Evolutionary conservation across 2,113 vertebrate species (phyloP).

Genomic region (Vireo altiloquus): DNA sequence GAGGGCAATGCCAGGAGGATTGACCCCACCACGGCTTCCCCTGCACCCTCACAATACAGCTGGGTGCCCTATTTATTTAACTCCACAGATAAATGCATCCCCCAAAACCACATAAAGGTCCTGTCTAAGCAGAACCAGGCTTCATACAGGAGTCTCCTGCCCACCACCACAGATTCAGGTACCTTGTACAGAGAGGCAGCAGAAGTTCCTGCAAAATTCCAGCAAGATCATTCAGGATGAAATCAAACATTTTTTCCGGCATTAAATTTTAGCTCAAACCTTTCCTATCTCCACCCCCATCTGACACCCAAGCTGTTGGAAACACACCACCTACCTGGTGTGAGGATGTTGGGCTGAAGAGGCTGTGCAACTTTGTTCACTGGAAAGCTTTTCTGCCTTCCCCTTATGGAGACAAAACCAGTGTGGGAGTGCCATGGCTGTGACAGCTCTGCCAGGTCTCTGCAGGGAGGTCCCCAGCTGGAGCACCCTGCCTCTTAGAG

Average conservation of each 20-base stretch:
- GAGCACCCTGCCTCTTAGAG: neutral
- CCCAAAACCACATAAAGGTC: neutral
- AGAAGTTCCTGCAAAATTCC: neutral
- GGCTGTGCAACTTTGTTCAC: fast-evolving
- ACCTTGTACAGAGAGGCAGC: neutral
- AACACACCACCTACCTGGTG: neutral
- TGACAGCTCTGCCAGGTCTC: neutral
- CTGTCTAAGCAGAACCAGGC: neutral
- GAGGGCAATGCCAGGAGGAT: neutral
- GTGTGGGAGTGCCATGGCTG: neutral
- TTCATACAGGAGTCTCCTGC: neutral
- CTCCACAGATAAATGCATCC: neutral
- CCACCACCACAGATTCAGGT: neutral
- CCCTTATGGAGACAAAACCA: neutral
- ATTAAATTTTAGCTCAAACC: neutral
- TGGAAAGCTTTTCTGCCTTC: neutral
- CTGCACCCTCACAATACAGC: neutral
- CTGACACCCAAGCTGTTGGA: neutral
- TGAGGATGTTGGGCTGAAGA: neutral
- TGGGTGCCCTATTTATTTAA: neutral
- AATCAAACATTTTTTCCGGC: neutral
- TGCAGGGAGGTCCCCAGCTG: neutral
- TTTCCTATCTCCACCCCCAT: neutral
- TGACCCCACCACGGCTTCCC: neutral
- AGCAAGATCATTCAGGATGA: neutral